phyloP scores from a whole-genome alignment of 2,113 vertebrate genomes.

The Gymnocephalus cernua region DNA sequence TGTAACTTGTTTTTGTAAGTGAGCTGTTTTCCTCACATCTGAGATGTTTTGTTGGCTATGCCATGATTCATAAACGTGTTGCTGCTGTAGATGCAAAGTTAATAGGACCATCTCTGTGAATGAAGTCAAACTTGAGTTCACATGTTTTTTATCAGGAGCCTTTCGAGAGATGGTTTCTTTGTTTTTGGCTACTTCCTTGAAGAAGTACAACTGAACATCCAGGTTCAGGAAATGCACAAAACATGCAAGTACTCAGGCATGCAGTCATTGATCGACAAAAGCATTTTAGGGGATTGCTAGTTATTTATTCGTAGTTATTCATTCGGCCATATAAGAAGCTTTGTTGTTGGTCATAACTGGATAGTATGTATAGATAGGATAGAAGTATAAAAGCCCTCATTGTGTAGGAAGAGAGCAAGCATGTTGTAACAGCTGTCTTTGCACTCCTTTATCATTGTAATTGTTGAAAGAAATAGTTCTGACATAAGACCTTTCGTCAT shows the following conservation, averaged over 20 bases:
- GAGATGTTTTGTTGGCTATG: neutral
- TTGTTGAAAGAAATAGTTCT: constrained; percentile 8
- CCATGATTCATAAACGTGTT: neutral
- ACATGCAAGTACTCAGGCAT: neutral
- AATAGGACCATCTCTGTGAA: neutral
- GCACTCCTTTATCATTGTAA: constrained; percentile 5
- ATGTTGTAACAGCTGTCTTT: constrained; percentile 26
- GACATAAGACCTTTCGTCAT: neutral
- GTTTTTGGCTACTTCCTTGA: neutral
- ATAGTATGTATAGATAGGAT: neutral
- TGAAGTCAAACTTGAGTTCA: neutral
- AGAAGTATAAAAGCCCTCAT: neutral
- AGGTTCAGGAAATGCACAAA: neutral
- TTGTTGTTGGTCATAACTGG: neutral
- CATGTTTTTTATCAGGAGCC: neutral
- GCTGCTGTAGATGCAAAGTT: neutral
- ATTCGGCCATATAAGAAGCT: neutral
- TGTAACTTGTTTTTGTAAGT: neutral
- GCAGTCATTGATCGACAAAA: neutral
- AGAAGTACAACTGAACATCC: neutral
- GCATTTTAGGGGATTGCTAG: neutral
- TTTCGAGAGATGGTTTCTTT: neutral
- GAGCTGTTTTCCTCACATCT: neutral
- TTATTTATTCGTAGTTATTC: constrained; percentile 1
- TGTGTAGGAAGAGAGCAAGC: neutral